A percentile compares a stretch with the other conserved stretches of the same genome.
Conservation (phyloP, 2,113 vertebrate genomes). For the Mohoua ochrocephala region DNA sequence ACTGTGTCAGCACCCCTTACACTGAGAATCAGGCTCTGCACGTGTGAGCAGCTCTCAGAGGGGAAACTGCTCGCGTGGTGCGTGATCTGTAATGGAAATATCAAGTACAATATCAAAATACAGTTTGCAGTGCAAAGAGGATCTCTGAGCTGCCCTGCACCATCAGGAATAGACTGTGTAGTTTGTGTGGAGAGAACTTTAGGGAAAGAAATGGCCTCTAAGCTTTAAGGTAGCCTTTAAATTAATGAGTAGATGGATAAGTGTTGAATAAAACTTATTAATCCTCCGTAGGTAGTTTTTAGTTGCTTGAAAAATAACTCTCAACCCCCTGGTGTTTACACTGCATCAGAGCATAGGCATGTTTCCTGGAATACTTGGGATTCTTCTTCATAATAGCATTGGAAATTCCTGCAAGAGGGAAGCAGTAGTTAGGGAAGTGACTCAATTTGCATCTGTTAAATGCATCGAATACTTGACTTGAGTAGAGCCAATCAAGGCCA, state of each 20-base stretch:
- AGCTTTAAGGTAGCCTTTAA: conserved; percentile 67
- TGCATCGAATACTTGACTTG: background rate
- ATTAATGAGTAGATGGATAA: conserved; percentile 27
- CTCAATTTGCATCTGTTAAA: background rate
- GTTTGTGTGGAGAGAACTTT: conserved; percentile 23
- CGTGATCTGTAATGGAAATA: background rate
- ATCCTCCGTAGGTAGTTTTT: conserved; percentile 36
- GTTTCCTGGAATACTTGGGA: conserved; percentile 17
- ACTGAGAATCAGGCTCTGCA: background rate
- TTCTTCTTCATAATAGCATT: background rate
- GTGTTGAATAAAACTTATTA: conserved; percentile 35
- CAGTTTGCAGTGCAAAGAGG: background rate
- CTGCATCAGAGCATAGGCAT: conserved; percentile 23
- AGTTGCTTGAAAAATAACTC: conserved; percentile 55
- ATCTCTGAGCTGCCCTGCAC: background rate
- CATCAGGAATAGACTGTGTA: conserved; percentile 27
- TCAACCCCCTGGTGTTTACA: conserved; percentile 11
- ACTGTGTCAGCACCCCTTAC: background rate
- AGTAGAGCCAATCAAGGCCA: background rate
- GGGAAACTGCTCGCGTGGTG: background rate
- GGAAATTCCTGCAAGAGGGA: background rate
- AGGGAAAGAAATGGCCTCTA: conserved; percentile 46
- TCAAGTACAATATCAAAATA: background rate
- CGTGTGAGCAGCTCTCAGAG: background rate
- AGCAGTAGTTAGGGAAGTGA: background rate